Evolutionary conservation across 1,140 invertebrate species (phyloP).

Genomic region (Conus ventricosus): DNA sequence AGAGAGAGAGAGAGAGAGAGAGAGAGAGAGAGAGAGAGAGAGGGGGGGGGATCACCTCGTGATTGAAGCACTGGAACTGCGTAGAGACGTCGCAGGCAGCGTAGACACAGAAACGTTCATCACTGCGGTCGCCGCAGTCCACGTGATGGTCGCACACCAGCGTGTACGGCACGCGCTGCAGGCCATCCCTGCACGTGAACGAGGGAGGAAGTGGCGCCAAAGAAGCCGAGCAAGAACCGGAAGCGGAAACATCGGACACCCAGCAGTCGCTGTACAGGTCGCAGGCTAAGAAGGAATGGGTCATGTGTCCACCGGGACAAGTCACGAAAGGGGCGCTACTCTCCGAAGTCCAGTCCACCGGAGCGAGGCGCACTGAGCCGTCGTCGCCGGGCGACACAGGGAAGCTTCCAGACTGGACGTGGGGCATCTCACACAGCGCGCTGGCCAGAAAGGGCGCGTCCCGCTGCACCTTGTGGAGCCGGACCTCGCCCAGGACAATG

Average conservation of each 20-base stretch:
- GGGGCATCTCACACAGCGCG: not conserved
- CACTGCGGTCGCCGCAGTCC: constrained; percentile 30
- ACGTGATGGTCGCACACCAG: constrained; percentile 36
- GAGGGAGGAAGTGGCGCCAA: constrained; percentile 26
- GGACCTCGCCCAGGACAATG: not conserved
- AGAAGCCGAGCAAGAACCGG: not conserved
- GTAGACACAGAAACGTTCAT: constrained; percentile 31
- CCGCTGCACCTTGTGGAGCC: not conserved
- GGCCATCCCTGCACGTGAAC: constrained; percentile 13
- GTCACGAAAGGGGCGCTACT: not conserved
- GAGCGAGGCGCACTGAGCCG: not conserved
- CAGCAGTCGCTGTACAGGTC: constrained; percentile 7
- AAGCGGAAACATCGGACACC: not conserved
- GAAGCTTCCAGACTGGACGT: not conserved
- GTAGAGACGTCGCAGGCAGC: not conserved
- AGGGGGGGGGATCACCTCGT: not conserved
- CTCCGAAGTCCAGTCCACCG: not conserved
- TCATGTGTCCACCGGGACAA: not conserved
- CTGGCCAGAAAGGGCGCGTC: not conserved
- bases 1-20: too few relatives aligned
- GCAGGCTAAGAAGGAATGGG: constrained; percentile 23
- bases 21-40: too few relatives aligned
- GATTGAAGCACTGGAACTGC: not conserved
- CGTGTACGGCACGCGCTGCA: constrained; percentile 20
- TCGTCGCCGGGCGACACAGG: not conserved